A percentile compares a stretch with the other conserved stretches of the same genome.
phyloP scores from a whole-genome alignment of 2,888 invertebrate species.

The Andrena hattorfiana region DNA sequence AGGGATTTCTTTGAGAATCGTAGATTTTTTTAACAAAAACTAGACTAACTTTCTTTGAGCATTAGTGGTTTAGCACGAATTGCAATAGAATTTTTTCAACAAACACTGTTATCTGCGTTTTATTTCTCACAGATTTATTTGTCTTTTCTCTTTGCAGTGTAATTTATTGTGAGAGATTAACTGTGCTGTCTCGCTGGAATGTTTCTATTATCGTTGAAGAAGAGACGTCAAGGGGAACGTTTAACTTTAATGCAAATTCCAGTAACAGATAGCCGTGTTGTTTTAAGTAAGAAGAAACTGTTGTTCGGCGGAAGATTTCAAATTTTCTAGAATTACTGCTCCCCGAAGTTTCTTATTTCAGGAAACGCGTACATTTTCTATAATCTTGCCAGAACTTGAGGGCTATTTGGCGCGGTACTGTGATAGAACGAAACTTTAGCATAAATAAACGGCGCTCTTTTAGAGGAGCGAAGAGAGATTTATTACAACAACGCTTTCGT shows the following conservation, averaged over 20 bases:
- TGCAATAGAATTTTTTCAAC: no score
- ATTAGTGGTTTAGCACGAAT: no score
- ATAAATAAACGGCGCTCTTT: neutral
- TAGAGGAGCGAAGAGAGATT: neutral
- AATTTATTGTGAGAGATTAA: neutral
- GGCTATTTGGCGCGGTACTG: neutral
- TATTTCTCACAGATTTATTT: conserved; percentile 1
- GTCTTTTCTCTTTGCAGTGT: neutral
- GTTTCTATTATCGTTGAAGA: conserved; percentile 4
- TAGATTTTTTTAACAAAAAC: no score
- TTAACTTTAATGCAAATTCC: conserved; percentile 23
- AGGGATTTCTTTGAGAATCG: no score
- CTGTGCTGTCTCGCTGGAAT: neutral
- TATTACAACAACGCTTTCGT: neutral
- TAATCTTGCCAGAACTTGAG: neutral
- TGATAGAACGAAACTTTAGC: conserved; percentile 1
- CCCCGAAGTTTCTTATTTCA: neutral
- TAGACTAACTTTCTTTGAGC: no score
- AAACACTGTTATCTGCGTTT: neutral
- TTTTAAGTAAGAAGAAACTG: neutral
- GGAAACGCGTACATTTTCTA: neutral
- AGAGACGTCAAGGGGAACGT: conserved; percentile 6
- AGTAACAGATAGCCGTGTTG: neutral
- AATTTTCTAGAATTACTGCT: neutral
- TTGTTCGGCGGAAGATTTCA: conserved; percentile 2